Conservation (phyloP, 2,113 vertebrate genomes). For the Pleuronectes platessa region DNA sequence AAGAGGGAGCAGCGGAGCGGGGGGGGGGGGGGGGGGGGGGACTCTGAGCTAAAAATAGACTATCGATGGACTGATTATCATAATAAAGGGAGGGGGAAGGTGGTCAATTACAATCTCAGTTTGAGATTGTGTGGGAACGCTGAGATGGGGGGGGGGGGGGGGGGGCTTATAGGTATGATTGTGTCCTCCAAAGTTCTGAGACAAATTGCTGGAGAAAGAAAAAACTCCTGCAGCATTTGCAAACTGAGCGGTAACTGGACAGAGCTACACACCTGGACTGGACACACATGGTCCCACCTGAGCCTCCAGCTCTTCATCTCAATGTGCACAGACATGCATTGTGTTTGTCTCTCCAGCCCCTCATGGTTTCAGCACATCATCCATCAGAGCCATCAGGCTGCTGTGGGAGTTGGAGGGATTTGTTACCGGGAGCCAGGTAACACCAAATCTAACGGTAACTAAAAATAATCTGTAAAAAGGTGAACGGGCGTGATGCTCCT, state of each 20-base stretch:
- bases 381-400: conserved; percentile 41
- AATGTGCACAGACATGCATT: neutral
- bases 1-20: conserved; percentile 42
- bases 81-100: conserved; percentile 63
- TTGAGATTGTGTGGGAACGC: conserved; percentile 34
- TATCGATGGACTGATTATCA: conserved; percentile 71
- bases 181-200: conserved; percentile 14
- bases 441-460: conserved; percentile 36
- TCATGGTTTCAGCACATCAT: conserved; percentile 36
- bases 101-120: conserved; percentile 41
- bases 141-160: neutral
- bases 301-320: conserved; percentile 15
- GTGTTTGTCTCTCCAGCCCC: conserved; percentile 38
- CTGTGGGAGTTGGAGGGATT: conserved; percentile 27
- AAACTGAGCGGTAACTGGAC: conserved; percentile 15
- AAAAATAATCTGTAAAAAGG: conserved; percentile 54
- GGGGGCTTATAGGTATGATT: conserved; percentile 11
- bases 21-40: conserved; percentile 37
- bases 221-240: neutral
- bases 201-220: neutral
- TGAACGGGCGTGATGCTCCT: conserved; percentile 34
- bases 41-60: conserved; percentile 73
- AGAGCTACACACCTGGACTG: conserved; percentile 16
- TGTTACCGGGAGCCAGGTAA: conserved; percentile 1
- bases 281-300: conserved; percentile 16